Conservation (phyloP, 2,797 vertebrate genomes). For the Falco biarmicus region DNA sequence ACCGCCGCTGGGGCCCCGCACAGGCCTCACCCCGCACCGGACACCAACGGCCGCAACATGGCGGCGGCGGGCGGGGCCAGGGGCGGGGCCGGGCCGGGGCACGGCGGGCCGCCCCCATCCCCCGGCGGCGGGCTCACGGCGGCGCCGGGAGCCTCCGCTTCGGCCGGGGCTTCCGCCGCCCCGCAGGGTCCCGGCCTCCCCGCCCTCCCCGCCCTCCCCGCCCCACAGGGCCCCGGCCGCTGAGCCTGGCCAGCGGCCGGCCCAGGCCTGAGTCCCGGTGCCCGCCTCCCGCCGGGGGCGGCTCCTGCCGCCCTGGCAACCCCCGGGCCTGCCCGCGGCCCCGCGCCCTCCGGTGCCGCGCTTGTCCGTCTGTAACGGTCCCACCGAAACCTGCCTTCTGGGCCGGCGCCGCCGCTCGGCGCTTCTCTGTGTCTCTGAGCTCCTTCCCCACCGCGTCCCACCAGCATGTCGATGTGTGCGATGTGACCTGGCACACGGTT, state of each 20-base stretch:
- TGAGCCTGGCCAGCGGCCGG: no score
- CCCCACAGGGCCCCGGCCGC: no score
- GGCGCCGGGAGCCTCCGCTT: no score
- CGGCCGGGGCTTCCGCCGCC: no score
- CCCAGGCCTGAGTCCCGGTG: no score
- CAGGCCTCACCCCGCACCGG: conserved; percentile 67
- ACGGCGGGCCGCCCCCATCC: background rate
- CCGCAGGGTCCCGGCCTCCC: no score
- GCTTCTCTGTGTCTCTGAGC: background rate
- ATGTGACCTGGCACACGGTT: background rate
- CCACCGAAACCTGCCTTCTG: no score
- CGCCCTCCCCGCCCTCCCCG: background rate
- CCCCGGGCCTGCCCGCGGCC: background rate
- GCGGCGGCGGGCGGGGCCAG: conserved; percentile 69
- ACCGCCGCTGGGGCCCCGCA: conserved; percentile 59
- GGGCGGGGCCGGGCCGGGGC: conserved; percentile 23
- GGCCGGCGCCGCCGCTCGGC: background rate
- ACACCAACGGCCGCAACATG: conserved; percentile 78
- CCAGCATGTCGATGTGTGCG: background rate
- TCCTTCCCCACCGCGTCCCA: background rate
- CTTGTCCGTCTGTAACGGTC: no score
- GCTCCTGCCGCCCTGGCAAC: no score
- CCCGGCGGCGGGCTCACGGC: background rate
- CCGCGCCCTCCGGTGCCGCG: no score
- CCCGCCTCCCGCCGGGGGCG: no score